These are phyloP conservation scores for Numenius phaeopus DNA, from an alignment of 2,797 vertebrate genomes.

Conservation along the genomic window DNA sequence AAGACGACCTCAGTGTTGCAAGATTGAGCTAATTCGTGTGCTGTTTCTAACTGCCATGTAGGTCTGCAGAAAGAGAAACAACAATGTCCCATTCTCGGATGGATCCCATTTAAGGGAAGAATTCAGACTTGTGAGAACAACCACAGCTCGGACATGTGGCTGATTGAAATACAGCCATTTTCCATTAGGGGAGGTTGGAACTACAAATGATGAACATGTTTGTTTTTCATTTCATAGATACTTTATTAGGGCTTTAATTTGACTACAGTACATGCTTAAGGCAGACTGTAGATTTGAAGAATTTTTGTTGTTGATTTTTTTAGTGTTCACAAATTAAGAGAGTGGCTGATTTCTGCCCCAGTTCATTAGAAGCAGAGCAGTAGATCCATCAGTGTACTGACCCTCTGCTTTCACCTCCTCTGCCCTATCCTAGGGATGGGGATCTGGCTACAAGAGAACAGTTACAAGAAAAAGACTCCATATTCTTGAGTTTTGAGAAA, in stretches of 20 bases:
- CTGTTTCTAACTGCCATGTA: slow-evolving; percentile 21
- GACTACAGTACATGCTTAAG: slow-evolving; percentile 23
- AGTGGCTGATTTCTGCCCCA: not conserved
- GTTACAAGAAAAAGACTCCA: not conserved
- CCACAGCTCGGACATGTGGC: not conserved
- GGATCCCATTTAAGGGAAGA: slow-evolving; percentile 58
- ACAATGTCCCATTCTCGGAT: not conserved
- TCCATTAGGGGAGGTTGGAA: slow-evolving; percentile 47
- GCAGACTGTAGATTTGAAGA: slow-evolving; percentile 7
- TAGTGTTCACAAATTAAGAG: slow-evolving; percentile 10
- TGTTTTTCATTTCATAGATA: slow-evolving; percentile 64
- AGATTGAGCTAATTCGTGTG: not conserved
- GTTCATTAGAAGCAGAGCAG: not conserved
- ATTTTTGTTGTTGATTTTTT: slow-evolving; percentile 16
- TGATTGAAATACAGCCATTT: slow-evolving; percentile 51
- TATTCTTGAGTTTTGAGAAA: not conserved
- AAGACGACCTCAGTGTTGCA: not conserved
- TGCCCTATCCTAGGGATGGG: not conserved
- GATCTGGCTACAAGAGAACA: not conserved
- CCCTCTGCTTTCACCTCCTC: not conserved
- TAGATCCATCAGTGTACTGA: not conserved
- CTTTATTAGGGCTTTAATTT: slow-evolving; percentile 65
- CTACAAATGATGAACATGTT: slow-evolving; percentile 51
- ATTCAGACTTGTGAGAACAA: slow-evolving; percentile 31
- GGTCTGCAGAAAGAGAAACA: slow-evolving; percentile 42